These are phyloP conservation scores for Arizona elegans DNA, from an alignment of 2,113 vertebrate genomes.

Conservation along the genomic window DNA sequence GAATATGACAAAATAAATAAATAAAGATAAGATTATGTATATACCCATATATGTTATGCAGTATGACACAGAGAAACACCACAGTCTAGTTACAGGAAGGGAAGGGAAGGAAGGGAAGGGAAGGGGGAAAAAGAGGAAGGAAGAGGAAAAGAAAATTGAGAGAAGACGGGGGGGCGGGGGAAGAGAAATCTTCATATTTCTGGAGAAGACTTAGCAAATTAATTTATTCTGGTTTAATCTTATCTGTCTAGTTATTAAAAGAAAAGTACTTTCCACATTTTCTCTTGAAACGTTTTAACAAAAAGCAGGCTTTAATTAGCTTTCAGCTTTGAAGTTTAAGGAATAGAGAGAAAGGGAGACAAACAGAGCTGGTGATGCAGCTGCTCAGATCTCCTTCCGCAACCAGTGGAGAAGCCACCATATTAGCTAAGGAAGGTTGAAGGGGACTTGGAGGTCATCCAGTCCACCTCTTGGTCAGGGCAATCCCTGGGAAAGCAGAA, in stretches of 20 bases:
- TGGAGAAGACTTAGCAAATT: background rate
- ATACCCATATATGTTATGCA: no score
- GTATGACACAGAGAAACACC: no score
- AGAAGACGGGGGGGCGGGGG: background rate
- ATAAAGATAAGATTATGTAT: no score
- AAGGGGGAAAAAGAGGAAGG: fast-evolving
- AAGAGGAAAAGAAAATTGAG: background rate
- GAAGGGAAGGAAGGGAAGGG: no score
- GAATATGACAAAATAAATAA: no score
- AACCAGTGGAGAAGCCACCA: background rate
- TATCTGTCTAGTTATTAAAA: background rate
- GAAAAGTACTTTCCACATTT: background rate
- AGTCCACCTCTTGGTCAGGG: background rate
- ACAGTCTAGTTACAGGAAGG: no score
- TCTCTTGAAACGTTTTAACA: background rate
- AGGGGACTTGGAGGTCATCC: background rate
- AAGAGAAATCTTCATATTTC: background rate
- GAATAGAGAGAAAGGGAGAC: background rate
- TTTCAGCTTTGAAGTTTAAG: background rate
- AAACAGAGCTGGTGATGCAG: background rate
- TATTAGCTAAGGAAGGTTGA: background rate
- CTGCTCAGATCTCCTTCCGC: background rate
- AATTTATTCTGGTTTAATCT: background rate
- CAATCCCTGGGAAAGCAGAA: background rate
- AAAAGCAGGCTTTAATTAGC: background rate